Base-by-base conservation (phyloP, 2,888 invertebrate genomes). In the Abrostola tripartita region DNA sequence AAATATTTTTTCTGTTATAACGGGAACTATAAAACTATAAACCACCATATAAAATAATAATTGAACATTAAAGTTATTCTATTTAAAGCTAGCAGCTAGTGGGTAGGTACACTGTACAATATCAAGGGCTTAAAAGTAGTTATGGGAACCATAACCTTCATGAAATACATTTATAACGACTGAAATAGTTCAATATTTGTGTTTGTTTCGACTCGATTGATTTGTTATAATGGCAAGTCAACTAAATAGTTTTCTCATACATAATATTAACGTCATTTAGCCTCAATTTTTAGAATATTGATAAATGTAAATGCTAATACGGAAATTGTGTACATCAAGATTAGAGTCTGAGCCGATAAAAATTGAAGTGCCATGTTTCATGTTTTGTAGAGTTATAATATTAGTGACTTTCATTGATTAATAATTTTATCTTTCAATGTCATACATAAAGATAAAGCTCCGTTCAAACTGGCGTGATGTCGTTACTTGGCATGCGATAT, bases 401-500 rank as follows among this genome's bases (percentile, higher is more conserved):
- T 70, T 76, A 57, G 77, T 85, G 79, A 77, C 82, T 82, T 84
- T 85, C 79, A 83, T 86, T 85, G 85, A 85, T 86, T 84, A 78
- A 68, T 84, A 78, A 68, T 79, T 77, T 85, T 87, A 89, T 88
- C 88, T 88, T 83, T 88, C 88, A 89, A 88, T 88, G 89, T 85
- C 88, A 81, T 62, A 81, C 87, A 81, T 62, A 81, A 74, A 71
- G 89, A 88, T 88, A 87, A 85, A 52, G 49, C 40, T 57, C 58
- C 12, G 71, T 70, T 65, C 36, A 65, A 72, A 72, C 71, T 73
- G 52, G 38, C 51, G 11, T 41, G 71, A 65, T 75, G 59, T 57
- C 57, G 65, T 61, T 65, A 57, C 68, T 68, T 74, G 62, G 60
- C 62, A 76, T 76, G 75, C 71, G 54, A 58, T 64, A 64, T 69